These are phyloP conservation scores for Lycodopsis pacificus DNA, from an alignment of 2,797 vertebrate species.

Conservation along the genomic window DNA sequence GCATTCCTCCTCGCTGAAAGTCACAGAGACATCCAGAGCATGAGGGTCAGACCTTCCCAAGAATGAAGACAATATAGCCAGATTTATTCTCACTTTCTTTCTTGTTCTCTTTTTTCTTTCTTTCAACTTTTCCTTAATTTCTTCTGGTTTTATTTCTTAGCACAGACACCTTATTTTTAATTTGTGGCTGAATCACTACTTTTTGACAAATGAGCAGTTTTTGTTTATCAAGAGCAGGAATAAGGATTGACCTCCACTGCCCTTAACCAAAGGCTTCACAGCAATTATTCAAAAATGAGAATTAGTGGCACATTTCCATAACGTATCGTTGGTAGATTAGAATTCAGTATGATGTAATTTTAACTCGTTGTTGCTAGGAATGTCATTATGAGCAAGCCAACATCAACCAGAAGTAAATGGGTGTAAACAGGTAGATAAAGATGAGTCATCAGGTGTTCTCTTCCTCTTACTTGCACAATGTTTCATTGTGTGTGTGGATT, in stretches of 20 bases:
- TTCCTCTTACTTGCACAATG: conserved; percentile 39
- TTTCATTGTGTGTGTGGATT: conserved; percentile 15
- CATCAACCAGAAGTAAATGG: neutral
- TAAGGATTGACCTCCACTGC: neutral
- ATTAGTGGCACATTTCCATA: neutral
- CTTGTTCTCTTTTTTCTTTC: neutral
- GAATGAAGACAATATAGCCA: neutral
- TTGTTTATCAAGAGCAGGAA: neutral
- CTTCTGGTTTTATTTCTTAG: neutral
- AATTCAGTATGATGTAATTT: neutral
- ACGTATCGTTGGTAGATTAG: neutral
- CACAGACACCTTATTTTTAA: neutral
- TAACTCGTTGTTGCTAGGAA: neutral
- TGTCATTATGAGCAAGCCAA: neutral
- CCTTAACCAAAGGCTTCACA: neutral
- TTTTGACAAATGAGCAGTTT: neutral
- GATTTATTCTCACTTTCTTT: neutral
- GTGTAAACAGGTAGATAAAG: neutral
- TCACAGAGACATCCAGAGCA: neutral
- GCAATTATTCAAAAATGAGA: neutral
- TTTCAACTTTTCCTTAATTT: neutral
- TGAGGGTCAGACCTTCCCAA: neutral
- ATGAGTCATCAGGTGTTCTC: conserved; percentile 31
- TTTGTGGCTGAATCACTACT: neutral
- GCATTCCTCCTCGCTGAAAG: neutral